A percentile compares a stretch with the other conserved stretches of the same genome.
Conservation (phyloP, 2,113 vertebrate genomes). For the Onychostoma macrolepis region DNA sequence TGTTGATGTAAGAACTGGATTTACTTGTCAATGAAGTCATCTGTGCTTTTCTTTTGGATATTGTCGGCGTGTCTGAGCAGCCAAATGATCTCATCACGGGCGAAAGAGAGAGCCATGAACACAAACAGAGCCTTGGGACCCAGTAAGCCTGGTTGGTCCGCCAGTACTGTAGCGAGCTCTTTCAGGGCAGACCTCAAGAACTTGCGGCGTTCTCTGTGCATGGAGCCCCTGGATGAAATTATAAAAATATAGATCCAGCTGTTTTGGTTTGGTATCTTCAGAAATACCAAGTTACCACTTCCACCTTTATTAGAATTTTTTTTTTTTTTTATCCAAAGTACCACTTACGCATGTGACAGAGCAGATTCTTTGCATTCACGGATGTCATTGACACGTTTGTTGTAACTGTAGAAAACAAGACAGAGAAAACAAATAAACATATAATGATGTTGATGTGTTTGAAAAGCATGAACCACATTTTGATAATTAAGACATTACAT, state of each 20-base stretch:
- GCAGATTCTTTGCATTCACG: conserved; percentile 97
- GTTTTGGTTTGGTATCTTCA: neutral
- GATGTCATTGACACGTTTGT: conserved; percentile 98
- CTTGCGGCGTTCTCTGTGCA: conserved; percentile 96
- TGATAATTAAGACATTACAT: neutral
- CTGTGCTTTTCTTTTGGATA: conserved; percentile 98
- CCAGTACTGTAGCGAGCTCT: conserved; percentile 94
- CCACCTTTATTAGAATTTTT: neutral
- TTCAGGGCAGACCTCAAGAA: conserved; percentile 96
- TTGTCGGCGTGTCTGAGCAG: conserved; percentile 98
- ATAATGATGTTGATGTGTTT: too few species aligned
- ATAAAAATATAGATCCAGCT: neutral
- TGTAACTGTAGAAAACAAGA: conserved; percentile 82
- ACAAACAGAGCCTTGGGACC: conserved; percentile 98
- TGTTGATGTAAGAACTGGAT: conserved; percentile 34
- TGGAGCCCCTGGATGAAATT: conserved; percentile 84
- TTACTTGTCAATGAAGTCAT: conserved; percentile 99
- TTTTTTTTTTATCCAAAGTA: neutral
- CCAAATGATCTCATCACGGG: conserved; percentile 99
- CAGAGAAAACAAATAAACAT: conserved; percentile 51
- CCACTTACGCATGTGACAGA: conserved; percentile 93
- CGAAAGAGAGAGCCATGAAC: conserved; percentile 98
- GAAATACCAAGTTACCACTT: neutral
- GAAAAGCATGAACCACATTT: neutral
- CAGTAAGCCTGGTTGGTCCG: conserved; percentile 94